These are phyloP conservation scores for Epistrophella euchroma DNA, from an alignment of 2,888 invertebrate species.

Conservation along the genomic window DNA sequence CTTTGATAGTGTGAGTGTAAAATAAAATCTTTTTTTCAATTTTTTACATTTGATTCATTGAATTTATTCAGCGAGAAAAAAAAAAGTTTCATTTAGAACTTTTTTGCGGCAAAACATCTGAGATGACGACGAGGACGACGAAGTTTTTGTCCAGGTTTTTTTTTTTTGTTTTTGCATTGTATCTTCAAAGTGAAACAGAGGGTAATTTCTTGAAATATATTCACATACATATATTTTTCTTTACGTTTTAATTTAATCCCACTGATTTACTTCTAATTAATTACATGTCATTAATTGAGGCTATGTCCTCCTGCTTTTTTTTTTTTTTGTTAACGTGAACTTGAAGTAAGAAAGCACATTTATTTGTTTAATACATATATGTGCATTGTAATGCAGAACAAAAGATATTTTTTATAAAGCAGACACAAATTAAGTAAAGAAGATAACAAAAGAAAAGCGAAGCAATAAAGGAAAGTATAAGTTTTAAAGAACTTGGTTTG, in stretches of 20 bases:
- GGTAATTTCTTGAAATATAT: slow-evolving; percentile 61
- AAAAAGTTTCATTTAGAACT: background rate
- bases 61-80: background rate
- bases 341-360: slow-evolving; percentile 42
- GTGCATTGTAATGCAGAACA: slow-evolving; percentile 1
- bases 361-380: slow-evolving; percentile 40
- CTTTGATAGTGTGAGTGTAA: slow-evolving; percentile 12
- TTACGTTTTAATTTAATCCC: slow-evolving; percentile 76
- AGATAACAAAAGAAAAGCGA: background rate
- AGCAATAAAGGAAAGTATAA: background rate
- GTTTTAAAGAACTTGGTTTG: background rate
- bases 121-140: background rate
- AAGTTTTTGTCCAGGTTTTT: slow-evolving; percentile 17
- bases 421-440: background rate
- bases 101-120: slow-evolving; percentile 11
- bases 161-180: slow-evolving; percentile 41
- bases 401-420: background rate
- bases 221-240: slow-evolving; percentile 53
- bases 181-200: slow-evolving; percentile 51
- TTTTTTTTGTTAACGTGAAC: slow-evolving; percentile 5
- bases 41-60: slow-evolving; percentile 27
- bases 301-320: slow-evolving; percentile 75
- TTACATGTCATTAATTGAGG: slow-evolving; percentile 77
- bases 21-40: slow-evolving; percentile 12
- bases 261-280: slow-evolving; percentile 78